phyloP scores from a whole-genome alignment of 64 coral and sea anemone species.

The Montipora foliosa region DNA sequence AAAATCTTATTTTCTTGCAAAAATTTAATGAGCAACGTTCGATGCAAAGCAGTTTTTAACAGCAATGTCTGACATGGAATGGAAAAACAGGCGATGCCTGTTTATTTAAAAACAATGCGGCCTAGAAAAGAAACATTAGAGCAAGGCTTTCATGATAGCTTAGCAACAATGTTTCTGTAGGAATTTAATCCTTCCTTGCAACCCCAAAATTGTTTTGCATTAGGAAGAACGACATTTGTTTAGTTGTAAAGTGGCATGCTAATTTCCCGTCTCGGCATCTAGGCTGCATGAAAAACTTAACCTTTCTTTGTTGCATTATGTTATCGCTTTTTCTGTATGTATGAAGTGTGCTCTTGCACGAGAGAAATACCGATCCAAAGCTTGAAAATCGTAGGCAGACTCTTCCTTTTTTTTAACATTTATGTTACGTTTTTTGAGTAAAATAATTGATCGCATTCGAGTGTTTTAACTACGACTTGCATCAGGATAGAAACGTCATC shows the following conservation, averaged over 20 bases:
- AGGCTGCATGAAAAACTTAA: conserved; percentile 6
- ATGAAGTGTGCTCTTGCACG: too few relatives aligned
- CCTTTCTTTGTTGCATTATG: background rate
- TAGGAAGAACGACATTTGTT: background rate
- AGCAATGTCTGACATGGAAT: background rate
- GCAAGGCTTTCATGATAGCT: background rate
- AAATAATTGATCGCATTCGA: background rate
- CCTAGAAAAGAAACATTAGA: background rate
- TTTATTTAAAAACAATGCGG: background rate
- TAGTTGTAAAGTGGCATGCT: conserved; percentile 1
- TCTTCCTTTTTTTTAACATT: too few relatives aligned
- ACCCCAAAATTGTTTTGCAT: background rate
- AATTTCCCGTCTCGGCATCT: background rate
- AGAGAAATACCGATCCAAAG: too few relatives aligned
- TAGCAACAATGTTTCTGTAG: background rate
- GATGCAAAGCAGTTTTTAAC: background rate
- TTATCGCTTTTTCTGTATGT: background rate
- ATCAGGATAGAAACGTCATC: background rate
- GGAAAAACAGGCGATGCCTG: background rate
- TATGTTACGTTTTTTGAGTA: background rate
- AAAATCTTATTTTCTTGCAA: background rate
- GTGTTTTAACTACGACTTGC: background rate
- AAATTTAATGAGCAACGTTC: background rate
- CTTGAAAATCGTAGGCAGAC: too few relatives aligned
- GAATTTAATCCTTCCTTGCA: background rate